A percentile compares a stretch with the other conserved stretches of the same genome.
These are phyloP conservation scores for Terrapene triunguis DNA, from an alignment of 2,113 vertebrate species.

Conservation along the genomic window DNA sequence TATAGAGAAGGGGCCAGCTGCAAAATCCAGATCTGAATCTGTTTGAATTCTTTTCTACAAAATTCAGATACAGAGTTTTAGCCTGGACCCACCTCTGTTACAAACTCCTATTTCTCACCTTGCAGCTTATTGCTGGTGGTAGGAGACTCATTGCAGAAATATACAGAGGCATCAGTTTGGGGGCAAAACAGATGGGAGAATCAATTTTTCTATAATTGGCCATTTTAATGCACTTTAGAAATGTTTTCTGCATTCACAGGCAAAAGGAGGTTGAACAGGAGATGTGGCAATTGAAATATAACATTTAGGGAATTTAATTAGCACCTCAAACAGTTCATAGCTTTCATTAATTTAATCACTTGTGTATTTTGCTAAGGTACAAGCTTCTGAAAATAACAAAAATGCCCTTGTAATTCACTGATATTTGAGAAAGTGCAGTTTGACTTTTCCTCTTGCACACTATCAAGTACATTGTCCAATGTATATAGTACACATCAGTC, in stretches of 20 bases:
- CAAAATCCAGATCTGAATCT: no score
- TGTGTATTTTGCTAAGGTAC: neutral
- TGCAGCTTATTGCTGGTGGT: neutral
- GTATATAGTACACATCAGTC: accelerated
- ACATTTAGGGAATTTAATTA: neutral
- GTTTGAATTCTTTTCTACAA: no score
- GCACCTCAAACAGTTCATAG: neutral
- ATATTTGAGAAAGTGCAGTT: neutral
- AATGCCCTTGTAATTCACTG: neutral
- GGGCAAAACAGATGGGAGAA: neutral
- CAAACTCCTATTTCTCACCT: neutral
- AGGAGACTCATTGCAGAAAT: neutral
- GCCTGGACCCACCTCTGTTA: neutral
- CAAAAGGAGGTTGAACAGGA: neutral
- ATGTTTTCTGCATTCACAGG: neutral
- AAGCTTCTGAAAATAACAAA: neutral
- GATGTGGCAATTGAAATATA: neutral
- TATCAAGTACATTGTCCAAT: neutral
- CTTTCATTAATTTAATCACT: neutral
- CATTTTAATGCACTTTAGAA: neutral
- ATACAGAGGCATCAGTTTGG: neutral
- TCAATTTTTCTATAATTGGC: neutral
- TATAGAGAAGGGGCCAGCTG: no score
- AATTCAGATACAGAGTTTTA: neutral
- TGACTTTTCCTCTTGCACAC: neutral